Conservation (phyloP, 1,140 invertebrate genomes). For the Andrena cerasifolii region DNA sequence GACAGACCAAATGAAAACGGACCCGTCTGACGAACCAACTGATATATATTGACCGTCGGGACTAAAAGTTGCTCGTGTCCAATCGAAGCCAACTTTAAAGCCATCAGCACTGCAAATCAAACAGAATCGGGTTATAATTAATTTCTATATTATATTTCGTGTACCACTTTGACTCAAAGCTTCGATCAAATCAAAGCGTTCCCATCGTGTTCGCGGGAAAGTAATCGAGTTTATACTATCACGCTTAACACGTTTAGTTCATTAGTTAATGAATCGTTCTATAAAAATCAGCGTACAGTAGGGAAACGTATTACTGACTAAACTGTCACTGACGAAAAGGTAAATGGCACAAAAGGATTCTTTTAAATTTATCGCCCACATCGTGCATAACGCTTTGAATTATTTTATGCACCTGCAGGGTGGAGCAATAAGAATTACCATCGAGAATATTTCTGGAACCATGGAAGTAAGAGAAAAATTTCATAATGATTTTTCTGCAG, state of each 20-base stretch:
- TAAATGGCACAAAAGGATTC: no score
- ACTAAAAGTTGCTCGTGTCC: conserved; percentile 95
- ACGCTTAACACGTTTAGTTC: background rate
- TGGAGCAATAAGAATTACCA: no score
- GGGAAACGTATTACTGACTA: background rate
- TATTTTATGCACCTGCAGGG: no score
- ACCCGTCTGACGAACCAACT: conserved; percentile 95
- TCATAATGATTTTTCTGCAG: no score
- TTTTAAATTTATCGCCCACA: no score
- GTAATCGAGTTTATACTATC: background rate
- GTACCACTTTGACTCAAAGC: background rate
- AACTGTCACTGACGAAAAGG: background rate
- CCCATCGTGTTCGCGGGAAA: background rate
- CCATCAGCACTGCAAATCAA: conserved; percentile 90
- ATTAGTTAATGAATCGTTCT: background rate
- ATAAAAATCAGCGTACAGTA: background rate
- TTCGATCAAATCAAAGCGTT: background rate
- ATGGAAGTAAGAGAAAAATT: no score
- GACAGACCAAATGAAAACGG: conserved; percentile 96
- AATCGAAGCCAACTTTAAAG: conserved; percentile 98
- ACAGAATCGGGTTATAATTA: background rate
- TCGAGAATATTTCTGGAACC: no score
- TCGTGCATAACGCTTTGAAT: no score
- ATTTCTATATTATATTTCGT: conserved; percentile 9
- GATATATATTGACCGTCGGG: conserved; percentile 93